These are phyloP conservation scores for Bovichtus diacanthus DNA, from an alignment of 2,797 vertebrate species.

Conservation along the genomic window DNA sequence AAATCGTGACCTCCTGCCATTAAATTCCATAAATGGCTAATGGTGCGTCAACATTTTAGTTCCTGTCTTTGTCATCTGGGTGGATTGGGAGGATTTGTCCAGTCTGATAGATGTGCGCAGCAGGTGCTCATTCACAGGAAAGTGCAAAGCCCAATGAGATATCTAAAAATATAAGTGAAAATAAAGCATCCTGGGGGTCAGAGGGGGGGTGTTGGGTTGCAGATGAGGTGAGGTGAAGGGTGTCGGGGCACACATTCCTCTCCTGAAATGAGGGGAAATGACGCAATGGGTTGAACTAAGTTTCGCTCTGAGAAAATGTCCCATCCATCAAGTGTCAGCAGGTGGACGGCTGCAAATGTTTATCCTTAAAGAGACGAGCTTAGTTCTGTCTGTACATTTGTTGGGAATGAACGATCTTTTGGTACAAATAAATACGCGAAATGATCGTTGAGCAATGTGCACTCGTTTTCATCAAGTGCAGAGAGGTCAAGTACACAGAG, in stretches of 20 bases:
- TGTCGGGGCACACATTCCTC: slow-evolving; percentile 41
- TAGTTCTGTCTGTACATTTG: background rate
- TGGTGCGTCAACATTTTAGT: slow-evolving; percentile 15
- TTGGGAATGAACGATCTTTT: background rate
- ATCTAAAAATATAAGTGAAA: slow-evolving; percentile 68
- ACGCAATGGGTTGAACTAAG: slow-evolving; percentile 31
- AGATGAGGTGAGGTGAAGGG: slow-evolving; percentile 54
- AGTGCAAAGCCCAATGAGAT: slow-evolving; percentile 57
- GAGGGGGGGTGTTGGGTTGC: slow-evolving; percentile 53
- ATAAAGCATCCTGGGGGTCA: slow-evolving; percentile 68
- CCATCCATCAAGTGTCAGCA: slow-evolving; percentile 17
- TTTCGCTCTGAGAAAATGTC: slow-evolving; percentile 28
- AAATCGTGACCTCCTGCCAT: slow-evolving; percentile 21
- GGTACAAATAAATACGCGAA: background rate
- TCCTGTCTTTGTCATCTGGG: slow-evolving; percentile 5
- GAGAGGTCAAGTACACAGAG: slow-evolving; percentile 24
- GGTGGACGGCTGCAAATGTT: background rate
- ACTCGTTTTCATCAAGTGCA: slow-evolving; percentile 17
- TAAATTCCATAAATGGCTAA: slow-evolving; percentile 32
- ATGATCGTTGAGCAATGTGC: slow-evolving; percentile 3
- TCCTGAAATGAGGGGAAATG: slow-evolving; percentile 47
- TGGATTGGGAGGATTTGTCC: slow-evolving; percentile 22
- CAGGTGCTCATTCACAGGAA: slow-evolving; percentile 59
- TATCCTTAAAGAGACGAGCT: background rate
- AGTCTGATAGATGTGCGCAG: slow-evolving; percentile 45